phyloP scores from a whole-genome alignment of 2,797 vertebrate species.

The Hapalemur alaotrensis region DNA sequence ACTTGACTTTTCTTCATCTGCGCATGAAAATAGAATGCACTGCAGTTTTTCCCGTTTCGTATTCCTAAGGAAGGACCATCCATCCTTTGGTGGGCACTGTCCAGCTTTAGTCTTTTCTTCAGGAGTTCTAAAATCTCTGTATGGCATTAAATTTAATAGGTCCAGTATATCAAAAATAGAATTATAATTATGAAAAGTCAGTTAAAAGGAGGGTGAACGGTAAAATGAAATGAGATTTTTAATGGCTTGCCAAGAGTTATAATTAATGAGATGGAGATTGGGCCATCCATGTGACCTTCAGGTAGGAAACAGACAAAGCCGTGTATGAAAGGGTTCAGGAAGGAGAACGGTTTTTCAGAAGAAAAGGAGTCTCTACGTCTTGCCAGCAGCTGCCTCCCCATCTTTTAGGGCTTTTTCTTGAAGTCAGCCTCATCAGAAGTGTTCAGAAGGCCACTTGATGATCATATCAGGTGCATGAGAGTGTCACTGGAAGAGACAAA shows the following conservation, averaged over 20 bases:
- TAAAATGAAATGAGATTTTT: conserved; percentile 68
- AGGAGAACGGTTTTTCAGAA: background rate
- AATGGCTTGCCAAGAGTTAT: conserved; percentile 52
- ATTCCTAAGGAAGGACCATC: background rate
- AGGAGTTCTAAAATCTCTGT: conserved; percentile 40
- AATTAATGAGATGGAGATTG: conserved; percentile 61
- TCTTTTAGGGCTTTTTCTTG: background rate
- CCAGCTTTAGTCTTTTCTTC: conserved; percentile 26
- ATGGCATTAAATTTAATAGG: conserved; percentile 63
- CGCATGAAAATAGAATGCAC: background rate
- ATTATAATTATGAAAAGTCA: conserved; percentile 63
- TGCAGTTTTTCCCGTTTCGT: background rate
- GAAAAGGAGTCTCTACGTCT: background rate
- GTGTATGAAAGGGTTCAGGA: background rate
- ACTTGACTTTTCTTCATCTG: conserved; percentile 16
- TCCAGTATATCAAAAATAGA: conserved; percentile 70
- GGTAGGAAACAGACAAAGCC: background rate
- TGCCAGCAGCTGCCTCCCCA: fast-evolving
- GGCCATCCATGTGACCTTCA: background rate
- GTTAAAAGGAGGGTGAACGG: conserved; percentile 50
- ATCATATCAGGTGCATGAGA: background rate
- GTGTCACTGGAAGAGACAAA: background rate
- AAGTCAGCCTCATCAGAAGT: background rate
- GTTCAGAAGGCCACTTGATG: background rate
- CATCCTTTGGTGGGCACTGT: background rate